These are phyloP conservation scores for Neuroterus valhalla DNA, from an alignment of 1,140 invertebrate genomes.

Conservation along the genomic window DNA sequence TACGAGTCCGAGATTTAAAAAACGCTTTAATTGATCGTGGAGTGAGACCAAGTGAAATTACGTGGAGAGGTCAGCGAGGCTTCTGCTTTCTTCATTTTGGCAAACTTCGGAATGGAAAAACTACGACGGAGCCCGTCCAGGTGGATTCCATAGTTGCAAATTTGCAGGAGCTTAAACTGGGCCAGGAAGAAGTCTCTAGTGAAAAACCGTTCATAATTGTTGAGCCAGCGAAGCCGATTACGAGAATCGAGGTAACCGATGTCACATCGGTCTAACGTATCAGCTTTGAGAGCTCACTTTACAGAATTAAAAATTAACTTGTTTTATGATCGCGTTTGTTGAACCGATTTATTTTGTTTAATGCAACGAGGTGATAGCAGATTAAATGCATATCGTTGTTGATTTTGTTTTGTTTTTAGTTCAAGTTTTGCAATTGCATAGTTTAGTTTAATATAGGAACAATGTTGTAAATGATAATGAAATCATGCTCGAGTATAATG, in stretches of 20 bases:
- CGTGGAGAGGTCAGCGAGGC: constrained; percentile 80
- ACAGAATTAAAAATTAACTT: constrained; percentile 32
- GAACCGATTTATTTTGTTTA: constrained; percentile 25
- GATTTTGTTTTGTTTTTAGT: constrained; percentile 27
- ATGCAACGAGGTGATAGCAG: constrained; percentile 10
- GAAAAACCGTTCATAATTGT: constrained; percentile 64
- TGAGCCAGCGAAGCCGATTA: constrained; percentile 73
- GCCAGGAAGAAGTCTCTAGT: constrained; percentile 57
- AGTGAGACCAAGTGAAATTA: constrained; percentile 80
- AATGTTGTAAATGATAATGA: constrained; percentile 10
- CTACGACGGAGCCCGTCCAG: constrained; percentile 65
- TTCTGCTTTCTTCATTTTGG: constrained; percentile 81
- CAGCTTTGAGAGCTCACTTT: constrained; percentile 14
- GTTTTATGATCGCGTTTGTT: constrained; percentile 24
- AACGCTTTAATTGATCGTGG: constrained; percentile 79
- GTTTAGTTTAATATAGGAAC: constrained; percentile 16
- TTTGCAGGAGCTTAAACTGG: constrained; percentile 74
- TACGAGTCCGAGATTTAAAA: constrained; percentile 80
- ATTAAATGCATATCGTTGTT: constrained; percentile 3
- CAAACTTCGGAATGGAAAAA: constrained; percentile 73
- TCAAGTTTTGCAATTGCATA: constrained; percentile 18
- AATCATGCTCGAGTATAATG: constrained; percentile 5
- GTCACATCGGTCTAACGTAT: constrained; percentile 69
- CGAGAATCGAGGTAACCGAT: constrained; percentile 74
- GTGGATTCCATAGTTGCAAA: constrained; percentile 77